phyloP scores from a whole-genome alignment of 2,888 invertebrate genomes.

The Sylvicola cinctus region DNA sequence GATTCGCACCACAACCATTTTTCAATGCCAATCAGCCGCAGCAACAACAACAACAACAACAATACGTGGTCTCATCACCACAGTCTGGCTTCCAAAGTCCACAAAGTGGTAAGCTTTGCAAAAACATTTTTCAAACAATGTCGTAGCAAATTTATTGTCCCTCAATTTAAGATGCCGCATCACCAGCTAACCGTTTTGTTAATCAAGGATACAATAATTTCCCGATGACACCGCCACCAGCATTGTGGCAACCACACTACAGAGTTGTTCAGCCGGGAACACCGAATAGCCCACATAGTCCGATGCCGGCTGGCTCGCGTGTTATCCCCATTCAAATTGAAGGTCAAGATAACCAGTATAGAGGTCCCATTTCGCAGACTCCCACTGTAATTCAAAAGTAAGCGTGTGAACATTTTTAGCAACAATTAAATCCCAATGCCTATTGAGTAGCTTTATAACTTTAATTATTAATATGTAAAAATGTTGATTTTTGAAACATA shows the following conservation, averaged over 20 bases:
- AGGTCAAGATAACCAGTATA: slow-evolving; percentile 11
- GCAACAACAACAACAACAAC: slow-evolving; percentile 10
- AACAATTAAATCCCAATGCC: neutral
- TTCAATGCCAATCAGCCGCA: slow-evolving; percentile 13
- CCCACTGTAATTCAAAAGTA: slow-evolving; percentile 25
- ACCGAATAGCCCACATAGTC: slow-evolving; percentile 17
- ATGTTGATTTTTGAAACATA: neutral
- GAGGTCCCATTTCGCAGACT: slow-evolving; percentile 19
- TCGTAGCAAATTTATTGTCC: neutral
- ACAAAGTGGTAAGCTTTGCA: neutral
- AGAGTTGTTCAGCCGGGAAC: slow-evolving; percentile 17
- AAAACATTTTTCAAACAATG: too few relatives aligned
- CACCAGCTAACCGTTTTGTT: slow-evolving; percentile 24
- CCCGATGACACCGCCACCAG: slow-evolving; percentile 9
- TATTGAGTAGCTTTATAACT: neutral
- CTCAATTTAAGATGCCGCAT: slow-evolving; percentile 1
- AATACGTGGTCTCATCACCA: slow-evolving; percentile 6
- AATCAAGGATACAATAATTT: slow-evolving; percentile 26
- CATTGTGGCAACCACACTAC: slow-evolving; percentile 9
- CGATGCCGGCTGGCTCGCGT: slow-evolving; percentile 29
- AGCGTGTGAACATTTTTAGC: slow-evolving; percentile 10
- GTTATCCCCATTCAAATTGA: slow-evolving; percentile 42
- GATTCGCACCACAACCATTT: slow-evolving; percentile 16
- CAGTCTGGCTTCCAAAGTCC: neutral
- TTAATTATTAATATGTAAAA: too few relatives aligned